Percentiles rank a stretch among this genome's conserved stretches.
Evolutionary conservation across 2,888 invertebrate species (phyloP).

Genomic region (Galerucella calmariensis): DNA sequence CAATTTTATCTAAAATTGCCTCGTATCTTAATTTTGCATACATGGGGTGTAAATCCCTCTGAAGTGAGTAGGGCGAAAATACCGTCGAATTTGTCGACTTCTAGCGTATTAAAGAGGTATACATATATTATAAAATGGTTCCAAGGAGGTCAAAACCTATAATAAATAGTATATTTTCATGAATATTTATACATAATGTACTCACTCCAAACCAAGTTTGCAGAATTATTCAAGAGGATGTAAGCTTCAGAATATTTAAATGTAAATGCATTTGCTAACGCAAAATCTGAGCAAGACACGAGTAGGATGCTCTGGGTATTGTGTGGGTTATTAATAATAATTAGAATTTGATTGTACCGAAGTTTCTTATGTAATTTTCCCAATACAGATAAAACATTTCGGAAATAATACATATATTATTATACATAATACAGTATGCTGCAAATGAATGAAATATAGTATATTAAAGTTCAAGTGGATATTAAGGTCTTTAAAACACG

Average conservation of each 20-base stretch:
- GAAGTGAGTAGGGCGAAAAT: not conserved
- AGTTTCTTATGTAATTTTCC: too few species aligned
- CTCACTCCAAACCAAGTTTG: not conserved
- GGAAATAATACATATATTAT: too few species aligned
- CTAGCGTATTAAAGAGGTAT: not conserved
- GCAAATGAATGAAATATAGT: too few species aligned
- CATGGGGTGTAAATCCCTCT: not conserved
- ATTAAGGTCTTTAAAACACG: too few species aligned
- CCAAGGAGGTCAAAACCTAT: not conserved
- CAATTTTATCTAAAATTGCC: not conserved
- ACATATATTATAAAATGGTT: not conserved
- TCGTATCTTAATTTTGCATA: not conserved
- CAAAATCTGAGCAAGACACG: too few species aligned
- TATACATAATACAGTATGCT: too few species aligned
- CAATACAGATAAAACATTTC: too few species aligned
- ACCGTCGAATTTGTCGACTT: not conserved
- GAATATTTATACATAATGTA: constrained; percentile 10
- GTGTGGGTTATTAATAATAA: too few species aligned
- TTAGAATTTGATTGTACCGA: too few species aligned
- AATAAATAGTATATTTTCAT: constrained; percentile 8
- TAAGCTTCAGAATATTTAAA: not conserved
- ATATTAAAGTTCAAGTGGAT: too few species aligned
- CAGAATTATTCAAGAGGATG: not conserved
- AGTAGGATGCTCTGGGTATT: too few species aligned
- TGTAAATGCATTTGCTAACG: too few species aligned